These are phyloP conservation scores for Bombus sibiricus DNA, from an alignment of 1,140 invertebrate genomes.

Conservation along the genomic window DNA sequence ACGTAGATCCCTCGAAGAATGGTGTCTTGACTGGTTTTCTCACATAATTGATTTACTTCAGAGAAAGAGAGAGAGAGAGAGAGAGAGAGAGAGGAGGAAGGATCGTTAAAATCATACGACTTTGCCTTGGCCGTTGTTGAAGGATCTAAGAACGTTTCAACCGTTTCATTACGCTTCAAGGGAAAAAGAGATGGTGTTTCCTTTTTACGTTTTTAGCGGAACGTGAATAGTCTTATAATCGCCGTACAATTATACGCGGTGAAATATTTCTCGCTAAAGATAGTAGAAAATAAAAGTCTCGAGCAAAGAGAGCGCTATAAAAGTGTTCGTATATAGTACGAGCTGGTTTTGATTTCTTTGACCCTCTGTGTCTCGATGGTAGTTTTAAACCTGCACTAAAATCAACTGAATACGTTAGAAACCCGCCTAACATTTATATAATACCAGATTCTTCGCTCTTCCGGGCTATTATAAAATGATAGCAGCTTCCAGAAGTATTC, in stretches of 20 bases:
- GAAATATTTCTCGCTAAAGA: not conserved
- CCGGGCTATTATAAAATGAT: too few species aligned
- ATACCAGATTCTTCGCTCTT: too few species aligned
- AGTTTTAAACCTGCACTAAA: not conserved
- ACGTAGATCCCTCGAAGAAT: not conserved
- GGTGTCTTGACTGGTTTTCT: not conserved
- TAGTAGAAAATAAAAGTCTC: not conserved
- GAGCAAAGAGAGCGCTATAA: not conserved
- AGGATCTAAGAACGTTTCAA: not conserved
- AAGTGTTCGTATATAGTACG: not conserved
- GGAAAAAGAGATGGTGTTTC: not conserved
- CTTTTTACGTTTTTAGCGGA: not conserved
- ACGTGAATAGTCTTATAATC: not conserved
- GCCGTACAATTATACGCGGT: not conserved
- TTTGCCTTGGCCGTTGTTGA: not conserved
- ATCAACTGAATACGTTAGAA: too few species aligned
- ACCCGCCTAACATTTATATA: too few species aligned
- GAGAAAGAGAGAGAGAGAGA: not conserved
- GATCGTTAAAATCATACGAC: not conserved
- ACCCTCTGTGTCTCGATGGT: not conserved
- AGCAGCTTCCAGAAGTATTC: too few species aligned
- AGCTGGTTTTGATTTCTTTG: not conserved
- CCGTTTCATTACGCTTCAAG: not conserved
- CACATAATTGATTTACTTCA: slow-evolving; percentile 1
- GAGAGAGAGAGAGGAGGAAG: not conserved